phyloP scores from a whole-genome alignment of 2,888 invertebrate species.

The Agrypnus murinus region DNA sequence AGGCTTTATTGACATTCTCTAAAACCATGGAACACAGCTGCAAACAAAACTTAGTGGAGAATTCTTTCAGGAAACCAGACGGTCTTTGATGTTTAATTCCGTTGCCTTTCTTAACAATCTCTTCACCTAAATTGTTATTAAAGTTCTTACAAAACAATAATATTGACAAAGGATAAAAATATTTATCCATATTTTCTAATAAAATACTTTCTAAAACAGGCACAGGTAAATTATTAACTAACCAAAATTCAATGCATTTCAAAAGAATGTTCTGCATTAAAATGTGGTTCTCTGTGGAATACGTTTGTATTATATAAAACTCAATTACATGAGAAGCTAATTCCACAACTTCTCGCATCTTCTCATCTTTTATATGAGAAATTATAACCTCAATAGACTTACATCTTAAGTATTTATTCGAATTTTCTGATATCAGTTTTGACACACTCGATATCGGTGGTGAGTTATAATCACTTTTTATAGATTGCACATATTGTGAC shows the following conservation, averaged over 20 bases:
- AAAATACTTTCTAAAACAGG: slow-evolving; percentile 67
- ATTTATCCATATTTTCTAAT: slow-evolving; percentile 71
- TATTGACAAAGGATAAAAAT: slow-evolving; percentile 70
- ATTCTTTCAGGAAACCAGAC: slow-evolving; percentile 70
- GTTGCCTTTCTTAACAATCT: slow-evolving; percentile 62
- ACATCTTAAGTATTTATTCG: slow-evolving; percentile 48
- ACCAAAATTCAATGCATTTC: slow-evolving; percentile 71
- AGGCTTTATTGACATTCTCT: slow-evolving; percentile 70
- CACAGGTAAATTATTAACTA: slow-evolving; percentile 68
- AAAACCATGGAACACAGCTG: slow-evolving; percentile 71
- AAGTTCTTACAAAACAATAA: slow-evolving; percentile 71
- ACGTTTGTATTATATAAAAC: slow-evolving; percentile 69
- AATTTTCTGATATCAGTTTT: slow-evolving; percentile 58
- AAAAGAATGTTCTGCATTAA: slow-evolving; percentile 71
- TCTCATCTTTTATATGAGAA: slow-evolving; percentile 63
- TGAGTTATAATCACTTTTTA: slow-evolving; percentile 61
- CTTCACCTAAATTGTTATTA: slow-evolving; percentile 66
- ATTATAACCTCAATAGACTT: slow-evolving; percentile 50
- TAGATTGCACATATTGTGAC: slow-evolving; percentile 67
- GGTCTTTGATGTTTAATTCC: slow-evolving; percentile 63
- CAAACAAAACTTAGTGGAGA: slow-evolving; percentile 71
- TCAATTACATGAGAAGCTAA: slow-evolving; percentile 67
- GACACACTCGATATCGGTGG: slow-evolving; percentile 66
- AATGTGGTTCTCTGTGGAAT: slow-evolving; percentile 70
- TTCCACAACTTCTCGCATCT: slow-evolving; percentile 65